Percentiles rank a stretch among this genome's conserved stretches.
Conservation (phyloP, 2,113 vertebrate species). For the Monarcha castaneiventris region DNA sequence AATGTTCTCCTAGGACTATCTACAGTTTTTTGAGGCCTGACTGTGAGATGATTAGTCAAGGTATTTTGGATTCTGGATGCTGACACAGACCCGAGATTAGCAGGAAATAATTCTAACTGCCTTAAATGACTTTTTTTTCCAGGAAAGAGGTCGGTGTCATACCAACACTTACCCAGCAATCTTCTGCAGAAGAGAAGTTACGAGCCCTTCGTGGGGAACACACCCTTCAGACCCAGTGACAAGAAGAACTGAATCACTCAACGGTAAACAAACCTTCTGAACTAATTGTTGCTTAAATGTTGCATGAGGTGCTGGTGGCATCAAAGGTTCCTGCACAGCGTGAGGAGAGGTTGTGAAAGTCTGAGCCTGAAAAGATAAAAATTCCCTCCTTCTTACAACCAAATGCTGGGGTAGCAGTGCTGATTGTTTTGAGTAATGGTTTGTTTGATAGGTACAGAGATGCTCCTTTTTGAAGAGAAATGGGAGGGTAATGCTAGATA, state of each 20-base stretch:
- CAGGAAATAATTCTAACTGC: background rate
- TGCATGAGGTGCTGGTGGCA: background rate
- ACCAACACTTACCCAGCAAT: constrained; percentile 75
- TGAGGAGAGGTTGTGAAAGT: background rate
- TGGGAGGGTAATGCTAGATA: background rate
- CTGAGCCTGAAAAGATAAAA: background rate
- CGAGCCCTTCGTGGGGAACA: constrained; percentile 69
- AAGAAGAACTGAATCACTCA: constrained; percentile 76
- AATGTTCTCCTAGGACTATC: background rate
- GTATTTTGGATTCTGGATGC: background rate
- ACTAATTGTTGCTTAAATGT: background rate
- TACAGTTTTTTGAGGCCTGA: background rate
- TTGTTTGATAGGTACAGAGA: background rate
- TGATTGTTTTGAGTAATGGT: background rate
- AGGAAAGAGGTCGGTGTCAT: constrained; percentile 83
- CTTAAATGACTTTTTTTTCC: background rate
- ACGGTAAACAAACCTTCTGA: constrained; percentile 51
- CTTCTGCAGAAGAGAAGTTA: constrained; percentile 80
- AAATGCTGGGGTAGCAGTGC: background rate
- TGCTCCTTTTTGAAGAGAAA: background rate
- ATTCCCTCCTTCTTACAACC: background rate
- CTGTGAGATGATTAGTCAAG: background rate
- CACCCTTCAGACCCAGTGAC: constrained; percentile 81
- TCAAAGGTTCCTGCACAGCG: background rate
- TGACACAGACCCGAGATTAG: background rate